phyloP scores from a whole-genome alignment of 2,797 vertebrate genomes.

The Gallirallus australis region DNA sequence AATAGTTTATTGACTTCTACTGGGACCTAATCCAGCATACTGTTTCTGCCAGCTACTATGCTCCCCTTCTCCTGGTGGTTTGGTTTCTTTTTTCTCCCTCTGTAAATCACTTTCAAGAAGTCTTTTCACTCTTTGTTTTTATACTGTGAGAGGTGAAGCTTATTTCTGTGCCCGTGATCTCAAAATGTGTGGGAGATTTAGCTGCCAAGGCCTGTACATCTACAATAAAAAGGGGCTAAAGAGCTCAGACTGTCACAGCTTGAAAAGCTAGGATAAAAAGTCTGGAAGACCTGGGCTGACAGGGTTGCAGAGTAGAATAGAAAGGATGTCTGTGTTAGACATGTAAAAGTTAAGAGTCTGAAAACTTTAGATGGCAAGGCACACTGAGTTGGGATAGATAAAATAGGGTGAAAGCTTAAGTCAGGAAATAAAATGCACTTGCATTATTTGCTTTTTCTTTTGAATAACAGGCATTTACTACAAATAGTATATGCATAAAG shows the following conservation, averaged over 20 bases:
- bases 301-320: background rate
- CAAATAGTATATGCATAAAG: background rate
- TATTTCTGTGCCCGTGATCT: background rate
- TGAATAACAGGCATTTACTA: background rate
- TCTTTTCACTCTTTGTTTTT: conserved; percentile 28
- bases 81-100: background rate
- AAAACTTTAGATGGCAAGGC: background rate
- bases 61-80: background rate
- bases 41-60: background rate
- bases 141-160: background rate
- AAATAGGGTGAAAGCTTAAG: background rate
- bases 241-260: background rate
- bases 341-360: background rate
- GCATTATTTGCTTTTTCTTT: background rate
- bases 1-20: background rate
- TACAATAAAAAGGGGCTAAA: background rate
- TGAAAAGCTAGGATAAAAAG: background rate
- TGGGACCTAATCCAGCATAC: background rate
- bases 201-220: background rate
- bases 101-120: background rate
- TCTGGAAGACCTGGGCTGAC: background rate
- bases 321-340: background rate
- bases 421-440: background rate
- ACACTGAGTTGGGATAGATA: background rate
- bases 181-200: background rate